Conservation (phyloP, 2,797 vertebrate genomes). For the Pygocentrus nattereri region DNA sequence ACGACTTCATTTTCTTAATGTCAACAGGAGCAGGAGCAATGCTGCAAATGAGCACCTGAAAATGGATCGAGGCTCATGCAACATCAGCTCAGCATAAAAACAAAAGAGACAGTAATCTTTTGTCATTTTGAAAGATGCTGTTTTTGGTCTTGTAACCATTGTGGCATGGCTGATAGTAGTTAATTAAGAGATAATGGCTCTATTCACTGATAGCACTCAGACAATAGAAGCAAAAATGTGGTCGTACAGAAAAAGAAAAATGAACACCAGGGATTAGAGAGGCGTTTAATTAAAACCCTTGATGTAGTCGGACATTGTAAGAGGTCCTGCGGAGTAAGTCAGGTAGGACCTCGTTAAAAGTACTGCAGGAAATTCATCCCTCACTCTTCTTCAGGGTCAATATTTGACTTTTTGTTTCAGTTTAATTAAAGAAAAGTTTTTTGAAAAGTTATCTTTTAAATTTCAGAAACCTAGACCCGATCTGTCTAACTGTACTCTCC, state of each 20-base stretch:
- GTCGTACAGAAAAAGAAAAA: constrained; percentile 57
- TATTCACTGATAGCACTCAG: constrained; percentile 63
- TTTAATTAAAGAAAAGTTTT: not conserved
- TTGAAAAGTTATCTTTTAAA: not conserved
- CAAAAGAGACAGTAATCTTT: constrained; percentile 56
- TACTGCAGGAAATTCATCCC: not conserved
- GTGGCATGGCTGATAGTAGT: constrained; percentile 68
- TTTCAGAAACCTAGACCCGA: not conserved
- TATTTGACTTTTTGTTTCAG: not conserved
- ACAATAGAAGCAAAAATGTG: constrained; percentile 61
- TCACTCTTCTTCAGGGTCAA: constrained; percentile 8
- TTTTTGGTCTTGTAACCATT: constrained; percentile 56
- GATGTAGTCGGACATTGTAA: constrained; percentile 63
- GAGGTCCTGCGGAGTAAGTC: constrained; percentile 51
- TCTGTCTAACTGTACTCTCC: not conserved
- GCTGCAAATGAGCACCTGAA: constrained; percentile 22
- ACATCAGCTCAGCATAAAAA: constrained; percentile 50
- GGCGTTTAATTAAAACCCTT: constrained; percentile 67
- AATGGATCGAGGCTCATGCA: constrained; percentile 44
- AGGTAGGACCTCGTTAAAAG: constrained; percentile 49
- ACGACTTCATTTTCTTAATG: constrained; percentile 12
- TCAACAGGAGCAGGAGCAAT: not conserved
- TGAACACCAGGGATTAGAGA: constrained; percentile 60
- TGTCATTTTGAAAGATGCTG: constrained; percentile 66
- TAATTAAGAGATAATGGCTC: constrained; percentile 77